These are phyloP conservation scores for Drosophila tanythrix DNA, from an alignment of 2,888 invertebrate species.

Conservation along the genomic window DNA sequence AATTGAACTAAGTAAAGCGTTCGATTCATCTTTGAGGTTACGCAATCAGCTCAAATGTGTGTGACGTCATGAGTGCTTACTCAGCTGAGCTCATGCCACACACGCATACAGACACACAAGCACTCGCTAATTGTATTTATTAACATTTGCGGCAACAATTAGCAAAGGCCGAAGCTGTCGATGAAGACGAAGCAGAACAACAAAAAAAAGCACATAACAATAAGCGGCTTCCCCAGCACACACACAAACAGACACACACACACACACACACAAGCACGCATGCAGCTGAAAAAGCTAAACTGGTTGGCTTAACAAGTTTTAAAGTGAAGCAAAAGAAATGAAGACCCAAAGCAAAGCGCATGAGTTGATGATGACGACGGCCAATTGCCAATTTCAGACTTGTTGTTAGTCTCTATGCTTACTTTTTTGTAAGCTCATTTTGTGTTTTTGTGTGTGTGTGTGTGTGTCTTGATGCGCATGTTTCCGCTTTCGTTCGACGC, in stretches of 20 bases:
- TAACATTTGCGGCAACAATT: conserved; percentile 70
- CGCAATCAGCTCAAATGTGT: background rate
- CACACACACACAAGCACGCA: background rate
- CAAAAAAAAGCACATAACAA: conserved; percentile 35
- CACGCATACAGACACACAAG: background rate
- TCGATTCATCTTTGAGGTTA: background rate
- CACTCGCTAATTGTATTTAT: conserved; percentile 65
- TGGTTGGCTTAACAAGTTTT: conserved; percentile 71
- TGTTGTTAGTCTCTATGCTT: conserved; percentile 36
- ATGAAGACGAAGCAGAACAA: conserved; percentile 11
- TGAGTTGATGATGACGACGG: conserved; percentile 33
- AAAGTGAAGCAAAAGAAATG: conserved; percentile 47
- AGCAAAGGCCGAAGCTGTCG: conserved; percentile 35
- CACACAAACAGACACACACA: conserved; percentile 7
- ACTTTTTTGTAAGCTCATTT: conserved; percentile 28
- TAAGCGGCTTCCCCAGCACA: conserved; percentile 58
- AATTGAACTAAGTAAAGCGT: background rate
- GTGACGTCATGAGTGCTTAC: conserved; percentile 1
- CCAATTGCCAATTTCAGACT: conserved; percentile 49
- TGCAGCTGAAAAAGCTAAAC: conserved; percentile 40
- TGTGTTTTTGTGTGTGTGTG: conserved; percentile 12
- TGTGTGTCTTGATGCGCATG: conserved; percentile 67
- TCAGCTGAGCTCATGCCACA: conserved; percentile 32
- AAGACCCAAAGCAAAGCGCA: conserved; percentile 43
- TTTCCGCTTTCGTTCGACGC: conserved; percentile 70